Percentiles rank a stretch among this genome's conserved stretches.
These are phyloP conservation scores for Vireo altiloquus DNA, from an alignment of 2,113 vertebrate genomes.

Conservation along the genomic window DNA sequence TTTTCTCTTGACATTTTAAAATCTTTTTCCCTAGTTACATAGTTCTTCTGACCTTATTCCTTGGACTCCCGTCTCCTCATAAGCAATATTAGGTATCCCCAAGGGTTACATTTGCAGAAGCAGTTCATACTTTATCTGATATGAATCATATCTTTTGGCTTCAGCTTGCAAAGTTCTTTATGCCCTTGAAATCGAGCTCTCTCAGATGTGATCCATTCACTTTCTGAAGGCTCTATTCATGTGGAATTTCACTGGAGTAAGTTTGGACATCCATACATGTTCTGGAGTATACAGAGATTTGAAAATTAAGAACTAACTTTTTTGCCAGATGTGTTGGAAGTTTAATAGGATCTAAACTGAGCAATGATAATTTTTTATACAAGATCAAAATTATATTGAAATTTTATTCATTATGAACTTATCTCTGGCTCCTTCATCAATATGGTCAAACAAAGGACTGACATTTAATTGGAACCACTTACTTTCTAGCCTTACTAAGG, in stretches of 20 bases:
- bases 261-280: background rate
- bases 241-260: background rate
- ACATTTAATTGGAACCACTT: background rate
- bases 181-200: background rate
- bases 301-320: background rate
- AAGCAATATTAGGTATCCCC: background rate
- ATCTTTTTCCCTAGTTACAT: background rate
- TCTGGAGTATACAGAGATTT: background rate
- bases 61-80: background rate
- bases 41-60: background rate
- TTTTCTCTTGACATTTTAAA: conserved; percentile 20
- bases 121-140: background rate
- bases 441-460: background rate
- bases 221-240: background rate
- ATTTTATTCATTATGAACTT: background rate
- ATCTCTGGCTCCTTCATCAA: background rate
- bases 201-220: background rate
- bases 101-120: conserved; percentile 38
- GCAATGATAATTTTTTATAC: background rate
- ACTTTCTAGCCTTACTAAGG: background rate
- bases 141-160: conserved; percentile 9
- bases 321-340: background rate
- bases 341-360: background rate
- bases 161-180: background rate
- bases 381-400: background rate